Base-by-base conservation (phyloP, 2,888 invertebrate genomes). In the Cryptosula pallasiana region DNA sequence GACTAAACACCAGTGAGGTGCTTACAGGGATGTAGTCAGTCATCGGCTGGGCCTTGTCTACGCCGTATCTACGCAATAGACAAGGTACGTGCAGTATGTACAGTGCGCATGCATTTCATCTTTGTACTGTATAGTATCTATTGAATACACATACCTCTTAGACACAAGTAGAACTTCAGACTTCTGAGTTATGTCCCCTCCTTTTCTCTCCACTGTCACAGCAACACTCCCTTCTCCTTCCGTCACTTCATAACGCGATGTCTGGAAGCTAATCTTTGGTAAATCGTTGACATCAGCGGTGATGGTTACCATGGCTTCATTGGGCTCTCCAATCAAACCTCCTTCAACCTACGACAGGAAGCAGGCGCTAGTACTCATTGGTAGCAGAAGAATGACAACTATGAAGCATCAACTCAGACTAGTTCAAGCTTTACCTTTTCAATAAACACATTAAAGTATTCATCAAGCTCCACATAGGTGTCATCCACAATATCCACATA, bases 21-120 rank as follows among this genome's bases (percentile, higher is more conserved):
- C 81, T 81, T 27, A 84, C 79, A 1, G 82, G 79, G 3, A 80
- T 76, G 74, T 85, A 84, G 75, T 85, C 85, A 34, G 79, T 25
- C 25, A 63, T 20, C 13, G 63, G 63, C 34, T 63, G 29, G 9
- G 69, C 63, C 3, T 29, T 69, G 69, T 69, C 63, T 5, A 25
- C 27, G 2, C 9, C n/a, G 13, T 3, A 34, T 32, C 63, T 63
- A 25, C 55, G 25, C n/a, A n/a, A n/a, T n/a, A n/a, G n/a, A n/a
- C n/a, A n/a, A n/a, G n/a, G n/a, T n/a, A n/a, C n/a, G n/a, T n/a
- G n/a, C n/a, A n/a, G n/a, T n/a, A n/a, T n/a, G n/a, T n/a, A n/a
- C n/a, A n/a, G n/a, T n/a, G n/a, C n/a, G n/a, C n/a, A n/a, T n/a
- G n/a, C n/a, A n/a, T n/a, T n/a, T n/a, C n/a, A n/a, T n/a, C n/a